Base-by-base conservation (phyloP, 2,888 invertebrate species). In the Sericinus montela region DNA sequence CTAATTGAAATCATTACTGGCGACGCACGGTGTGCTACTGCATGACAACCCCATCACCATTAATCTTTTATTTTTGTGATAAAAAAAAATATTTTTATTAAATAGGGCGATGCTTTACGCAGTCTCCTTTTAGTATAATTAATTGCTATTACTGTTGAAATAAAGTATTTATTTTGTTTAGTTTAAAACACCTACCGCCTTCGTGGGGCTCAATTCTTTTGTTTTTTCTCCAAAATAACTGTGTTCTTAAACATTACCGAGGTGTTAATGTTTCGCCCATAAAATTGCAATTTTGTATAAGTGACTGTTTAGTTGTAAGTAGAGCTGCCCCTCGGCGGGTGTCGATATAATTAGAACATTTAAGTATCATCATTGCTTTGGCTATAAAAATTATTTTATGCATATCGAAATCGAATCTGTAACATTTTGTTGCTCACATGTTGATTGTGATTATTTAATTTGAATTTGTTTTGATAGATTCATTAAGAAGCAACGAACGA, bases 291-390 rank as follows among this genome's bases (percentile, higher is more conserved):
- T 72, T 72, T 69, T 63, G 67, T 65, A 25, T 58, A 68, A 62
- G 63, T 71, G 79, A 74, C 76, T 75, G 76, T 77, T 79, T 79
- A 77, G 74, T 73, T 76, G 54, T 72, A 69, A 65, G 66, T 67
- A 65, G 57, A 50, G 54, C 59, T 49, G 65, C 62, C 60, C 58
- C 61, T 59, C 66, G 64, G 71, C 3, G 67, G 69, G 67, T 72
- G 65, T 67, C 63, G 55, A 56, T 59, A 59, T 55, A 58, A 39
- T 36, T 28, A 45, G 55, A 58, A 55, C 44, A 45, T 55, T 54
- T 61, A 63, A 59, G 57, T 57, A 59, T 56, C 65, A 64, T 59
- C 68, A 65, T 66, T 62, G 63, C 67, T 65, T 65, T 65, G 57
- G 56, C 64, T 68, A 65, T 65, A 62, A 63, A 58, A 61, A 52